phyloP scores from a whole-genome alignment of 2,113 vertebrate genomes.

The Phrynosoma platyrhinos region DNA sequence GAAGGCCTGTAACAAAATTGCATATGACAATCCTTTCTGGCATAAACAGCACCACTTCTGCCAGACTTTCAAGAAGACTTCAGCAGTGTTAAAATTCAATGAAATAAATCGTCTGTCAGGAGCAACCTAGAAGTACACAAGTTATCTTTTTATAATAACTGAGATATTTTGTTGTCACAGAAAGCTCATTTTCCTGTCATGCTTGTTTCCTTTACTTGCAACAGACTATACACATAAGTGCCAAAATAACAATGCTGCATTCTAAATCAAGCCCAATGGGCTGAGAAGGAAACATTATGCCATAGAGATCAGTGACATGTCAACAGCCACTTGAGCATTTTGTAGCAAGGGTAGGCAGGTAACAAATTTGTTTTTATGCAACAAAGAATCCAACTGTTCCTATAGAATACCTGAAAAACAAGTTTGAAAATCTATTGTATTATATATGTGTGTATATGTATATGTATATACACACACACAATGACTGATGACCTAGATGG shows the following conservation, averaged over 20 bases:
- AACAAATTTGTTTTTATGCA: not conserved
- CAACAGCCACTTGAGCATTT: slow-evolving; percentile 2
- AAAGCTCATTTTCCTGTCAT: slow-evolving; percentile 16
- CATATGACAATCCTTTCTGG: not conserved
- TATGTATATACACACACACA: not conserved
- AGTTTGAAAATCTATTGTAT: not conserved
- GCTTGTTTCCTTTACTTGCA: not conserved
- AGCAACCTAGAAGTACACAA: not conserved
- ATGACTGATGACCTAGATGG: too few species aligned
- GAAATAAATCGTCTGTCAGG: slow-evolving; percentile 14
- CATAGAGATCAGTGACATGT: not conserved
- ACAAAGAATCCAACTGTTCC: too few species aligned
- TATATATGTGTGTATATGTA: not conserved
- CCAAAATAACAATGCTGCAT: slow-evolving; percentile 18
- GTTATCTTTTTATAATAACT: slow-evolving; percentile 15
- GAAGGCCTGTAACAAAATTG: not conserved
- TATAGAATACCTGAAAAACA: too few species aligned
- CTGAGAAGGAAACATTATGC: not conserved
- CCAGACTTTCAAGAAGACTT: not conserved
- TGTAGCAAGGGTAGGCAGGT: not conserved
- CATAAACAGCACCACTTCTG: not conserved
- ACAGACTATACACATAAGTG: not conserved
- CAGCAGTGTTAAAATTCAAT: not conserved
- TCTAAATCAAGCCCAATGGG: not conserved
- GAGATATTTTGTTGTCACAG: not conserved